Base-by-base conservation (phyloP, 2,888 invertebrate species). In the Periphyllus acericola region DNA sequence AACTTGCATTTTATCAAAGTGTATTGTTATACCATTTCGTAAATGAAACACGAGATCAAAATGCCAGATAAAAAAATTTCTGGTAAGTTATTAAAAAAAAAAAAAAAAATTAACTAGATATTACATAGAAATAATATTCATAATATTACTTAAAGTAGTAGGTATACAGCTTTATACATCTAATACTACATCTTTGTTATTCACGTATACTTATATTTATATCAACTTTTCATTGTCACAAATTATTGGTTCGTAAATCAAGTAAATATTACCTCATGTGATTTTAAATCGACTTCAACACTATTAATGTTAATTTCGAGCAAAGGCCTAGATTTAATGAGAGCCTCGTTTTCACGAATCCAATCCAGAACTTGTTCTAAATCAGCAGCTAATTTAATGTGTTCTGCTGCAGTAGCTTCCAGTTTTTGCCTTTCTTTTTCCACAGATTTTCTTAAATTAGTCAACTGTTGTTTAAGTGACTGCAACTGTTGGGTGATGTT, bases 401-500 rank as follows among this genome's bases (percentile, higher is more conserved):
- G 96, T 91, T 98, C 97, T 36, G 97, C 97, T 11, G 96, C 95
- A 0, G 96, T 96, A 83, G 95, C 93, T 91, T 98, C 97, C 91
- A 97, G 96, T 90, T 97, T 96, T 91, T 97, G 96, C 66, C 96
- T 94, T 91, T 96, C 96, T 66, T 95, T 95, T 91, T 98, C 97
- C 0, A 98, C 96, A 1, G 95, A 93, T 91, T 89, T 90, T n/a
- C 89, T 94, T 6, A 98, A 92, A 88, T 94, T 94, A 85, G 96
- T 94, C 29, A 97, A 92, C 90, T 97, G 96, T 91, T 96, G 96
- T 91, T 97, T 97, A 34, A 98, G 91, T 0, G 95, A 95, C 90
- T 97, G 97, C 36, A 98, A 91, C 90, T 97, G 95, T 91, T 97
- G 96, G 3, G 96, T 97, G 11, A 98, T 95, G 90, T 95, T 95